A percentile compares a stretch with the other conserved stretches of the same genome.
Evolutionary conservation across 2,888 invertebrate genomes (phyloP).

Genomic region (Conomelus anceps): DNA sequence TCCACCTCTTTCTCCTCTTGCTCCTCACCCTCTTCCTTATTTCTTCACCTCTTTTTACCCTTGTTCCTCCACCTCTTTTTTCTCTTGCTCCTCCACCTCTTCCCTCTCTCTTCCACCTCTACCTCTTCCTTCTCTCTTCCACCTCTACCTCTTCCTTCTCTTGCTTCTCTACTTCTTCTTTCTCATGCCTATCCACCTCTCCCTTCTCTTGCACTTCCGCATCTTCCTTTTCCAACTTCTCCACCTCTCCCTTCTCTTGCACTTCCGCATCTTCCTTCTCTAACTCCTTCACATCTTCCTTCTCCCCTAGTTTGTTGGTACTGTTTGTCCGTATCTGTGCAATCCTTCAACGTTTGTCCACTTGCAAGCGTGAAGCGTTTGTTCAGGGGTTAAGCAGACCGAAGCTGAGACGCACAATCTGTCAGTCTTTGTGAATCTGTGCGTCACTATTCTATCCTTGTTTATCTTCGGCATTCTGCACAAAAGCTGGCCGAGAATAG

Average conservation of each 20-base stretch:
- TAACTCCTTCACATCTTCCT: too few species aligned
- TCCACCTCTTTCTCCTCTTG: too few species aligned
- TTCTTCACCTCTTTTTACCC: not conserved
- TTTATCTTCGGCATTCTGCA: not conserved
- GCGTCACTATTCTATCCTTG: not conserved
- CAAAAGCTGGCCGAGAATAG: not conserved
- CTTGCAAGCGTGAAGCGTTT: not conserved
- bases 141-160: not conserved
- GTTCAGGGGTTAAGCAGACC: not conserved
- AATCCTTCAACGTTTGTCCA: not conserved
- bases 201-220: not conserved
- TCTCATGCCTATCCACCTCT: not conserved
- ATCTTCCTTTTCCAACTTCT: not conserved
- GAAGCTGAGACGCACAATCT: not conserved
- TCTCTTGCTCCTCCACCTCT: not conserved
- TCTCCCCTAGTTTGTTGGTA: not conserved
- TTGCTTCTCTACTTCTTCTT: not conserved
- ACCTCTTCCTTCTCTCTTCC: not conserved
- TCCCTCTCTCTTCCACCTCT: not conserved
- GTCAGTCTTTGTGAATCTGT: not conserved
- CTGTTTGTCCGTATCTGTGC: not conserved
- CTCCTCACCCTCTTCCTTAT: not conserved
- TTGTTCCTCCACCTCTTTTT: not conserved
- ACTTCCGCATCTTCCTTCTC: too few species aligned
- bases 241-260: not conserved